Base-by-base conservation (phyloP, 2,888 invertebrate species). In the Rosalia funebris region DNA sequence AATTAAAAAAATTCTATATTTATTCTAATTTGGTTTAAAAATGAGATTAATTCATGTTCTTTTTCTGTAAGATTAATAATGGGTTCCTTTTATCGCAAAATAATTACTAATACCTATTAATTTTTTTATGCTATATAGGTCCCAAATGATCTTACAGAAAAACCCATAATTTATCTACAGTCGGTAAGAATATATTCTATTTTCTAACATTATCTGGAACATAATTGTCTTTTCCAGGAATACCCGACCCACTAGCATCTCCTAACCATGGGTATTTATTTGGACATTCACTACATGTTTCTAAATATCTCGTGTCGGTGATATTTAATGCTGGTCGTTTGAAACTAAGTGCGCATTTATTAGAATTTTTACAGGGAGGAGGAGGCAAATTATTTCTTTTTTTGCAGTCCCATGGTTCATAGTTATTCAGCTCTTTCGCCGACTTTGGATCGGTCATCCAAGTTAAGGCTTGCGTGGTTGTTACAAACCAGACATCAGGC, bases 381-480 rank as follows among this genome's bases (percentile, higher is more conserved):
- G 88, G 83, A 0, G 93, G 92, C 48, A 89, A 78, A 64, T 87
- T 87, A 44, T 91, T 88, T 72, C 87, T 89, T 73, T 89, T 89
- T 69, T 87, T 87, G 76, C 95, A 95, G 44, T 87, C 86, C 95
- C 94, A 95, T 0, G 92, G 85, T 58, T 94, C 94, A 75, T 89
- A 93, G 75, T 87, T 89, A 71, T 79, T 84, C 31, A 95, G 80
- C 7, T 88, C 82, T 68, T 88, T 90, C 1, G 86, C 78, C 0
- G 91, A 84, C 74, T 89, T 89, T 0, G 95, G 95, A 73, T 95
- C 94, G 0, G 94, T 93, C 80, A 95, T 91, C 91, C 94, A 96
- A 36, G 92, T 91, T 58, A 96, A 81, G n/a, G 91, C 91, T 84
- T 95, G 94, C 0, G 95, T 94, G 20, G 89, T 86, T 1, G 95